Conservation (phyloP, 2,797 vertebrate species). For the Acrocephalus scirpaceus region DNA sequence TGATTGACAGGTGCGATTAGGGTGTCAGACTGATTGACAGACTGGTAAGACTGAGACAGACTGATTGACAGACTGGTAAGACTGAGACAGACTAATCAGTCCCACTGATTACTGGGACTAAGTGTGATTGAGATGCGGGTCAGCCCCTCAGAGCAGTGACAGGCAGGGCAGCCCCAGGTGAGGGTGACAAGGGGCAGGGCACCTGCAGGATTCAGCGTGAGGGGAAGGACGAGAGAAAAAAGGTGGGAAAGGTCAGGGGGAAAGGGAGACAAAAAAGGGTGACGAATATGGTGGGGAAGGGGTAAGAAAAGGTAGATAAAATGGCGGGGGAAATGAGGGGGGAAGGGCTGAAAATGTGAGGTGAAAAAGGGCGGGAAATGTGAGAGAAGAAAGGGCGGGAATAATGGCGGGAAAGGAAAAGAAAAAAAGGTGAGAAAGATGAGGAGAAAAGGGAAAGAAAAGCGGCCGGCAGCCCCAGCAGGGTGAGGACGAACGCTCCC, state of each 20-base stretch:
- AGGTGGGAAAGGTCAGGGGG: no score
- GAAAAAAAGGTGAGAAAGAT: neutral
- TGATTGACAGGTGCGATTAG: neutral
- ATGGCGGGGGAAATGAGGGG: fast-evolving
- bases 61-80: no score
- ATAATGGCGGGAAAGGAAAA: neutral
- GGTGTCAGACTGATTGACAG: neutral
- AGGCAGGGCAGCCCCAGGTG: neutral
- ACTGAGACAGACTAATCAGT: no score
- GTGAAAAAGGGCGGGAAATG: neutral
- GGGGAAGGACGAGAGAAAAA: no score
- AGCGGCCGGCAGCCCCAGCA: constrained; percentile 84
- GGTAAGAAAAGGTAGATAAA: neutral
- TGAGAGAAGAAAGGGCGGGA: neutral
- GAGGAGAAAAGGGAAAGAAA: neutral
- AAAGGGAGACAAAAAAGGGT: neutral
- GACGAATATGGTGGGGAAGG: neutral
- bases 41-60: no score
- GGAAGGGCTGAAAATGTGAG: neutral
- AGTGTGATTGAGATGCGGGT: neutral
- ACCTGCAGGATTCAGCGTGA: neutral
- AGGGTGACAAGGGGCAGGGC: neutral
- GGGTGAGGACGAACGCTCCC: constrained; percentile 66
- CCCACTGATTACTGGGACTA: neutral
- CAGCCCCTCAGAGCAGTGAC: neutral